Conservation (phyloP, 2,113 vertebrate species). For the Callaeas wilsoni region DNA sequence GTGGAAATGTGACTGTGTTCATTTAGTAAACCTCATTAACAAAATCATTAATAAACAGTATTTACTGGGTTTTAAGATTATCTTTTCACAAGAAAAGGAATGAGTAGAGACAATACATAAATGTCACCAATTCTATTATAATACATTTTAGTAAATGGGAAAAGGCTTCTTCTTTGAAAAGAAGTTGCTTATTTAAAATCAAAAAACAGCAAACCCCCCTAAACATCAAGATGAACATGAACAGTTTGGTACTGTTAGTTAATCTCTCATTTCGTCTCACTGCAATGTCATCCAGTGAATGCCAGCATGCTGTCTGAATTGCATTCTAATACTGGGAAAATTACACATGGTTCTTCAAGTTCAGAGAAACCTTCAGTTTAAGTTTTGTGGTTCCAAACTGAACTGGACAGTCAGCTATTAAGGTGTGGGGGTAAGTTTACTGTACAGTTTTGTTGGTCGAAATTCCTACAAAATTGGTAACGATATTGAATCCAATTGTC, state of each 20-base stretch:
- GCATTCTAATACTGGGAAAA: background rate
- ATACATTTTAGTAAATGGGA: background rate
- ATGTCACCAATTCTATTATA: background rate
- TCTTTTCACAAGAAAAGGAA: background rate
- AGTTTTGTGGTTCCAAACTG: background rate
- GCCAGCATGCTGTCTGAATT: background rate
- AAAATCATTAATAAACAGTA: background rate
- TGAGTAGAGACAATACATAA: background rate
- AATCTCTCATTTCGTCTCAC: rapidly evolving
- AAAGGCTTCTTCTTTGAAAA: background rate
- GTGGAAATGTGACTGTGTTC: background rate
- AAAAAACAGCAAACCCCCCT: background rate
- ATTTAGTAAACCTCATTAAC: background rate
- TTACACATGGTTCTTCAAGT: background rate
- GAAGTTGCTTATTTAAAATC: background rate
- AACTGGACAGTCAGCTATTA: background rate
- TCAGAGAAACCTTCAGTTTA: background rate
- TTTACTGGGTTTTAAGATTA: background rate
- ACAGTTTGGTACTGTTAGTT: background rate
- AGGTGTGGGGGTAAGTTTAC: background rate
- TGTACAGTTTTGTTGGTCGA: background rate
- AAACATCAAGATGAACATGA: background rate
- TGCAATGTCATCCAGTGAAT: background rate
- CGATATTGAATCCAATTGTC: background rate
- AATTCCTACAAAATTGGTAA: background rate